Evolutionary conservation across 2,113 vertebrate genomes (phyloP), one percentile per base, ranked within the genome.

Genomic region (Eidolon helvum): DNA sequence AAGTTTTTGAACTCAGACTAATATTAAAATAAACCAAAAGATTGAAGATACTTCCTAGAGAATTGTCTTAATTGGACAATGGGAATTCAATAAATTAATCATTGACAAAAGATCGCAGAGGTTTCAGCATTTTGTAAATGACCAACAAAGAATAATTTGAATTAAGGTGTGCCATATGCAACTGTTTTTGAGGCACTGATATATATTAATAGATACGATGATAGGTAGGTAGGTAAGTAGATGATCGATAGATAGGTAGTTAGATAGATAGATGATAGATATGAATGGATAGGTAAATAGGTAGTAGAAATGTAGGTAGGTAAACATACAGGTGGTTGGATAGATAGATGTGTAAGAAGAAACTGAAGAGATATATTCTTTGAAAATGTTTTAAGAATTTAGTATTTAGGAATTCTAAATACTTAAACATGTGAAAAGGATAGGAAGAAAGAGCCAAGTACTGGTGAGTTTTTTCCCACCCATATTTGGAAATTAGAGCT

Each of bases 1-100:
- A 95, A 43, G 68, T 68, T 69, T 92, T 74, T 33, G 38, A 89
- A 87, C 87, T 38, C 30, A 92, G 28, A 66, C 7, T 89, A 35
- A 38, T 59, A 26, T 45, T 85, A 57, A 94, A 92, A 85, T 26
- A 85, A 71, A 71, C 1, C 4, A 45, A 66, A 61, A 12, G 10
- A 71, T 28, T 75, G 11, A 78, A 91, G 11, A 80, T 40, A n/a
- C 10, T 75, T 50, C 48, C n/a, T 79, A 80, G 4, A 89, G 4
- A 71, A 0, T 50, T 63, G 1, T 91, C 35, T 35, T 24, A 53
- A 75, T 16, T 59, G 55, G 15, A 35, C 14, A 26, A 12, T 77
- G 14, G 4, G 1, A 74, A 57, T 14, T 33, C 53, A 91, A 22
- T 33, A 26, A 74, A 9, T 74, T 48, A 55, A 50, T 22, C 24